Evolutionary conservation across 2,888 invertebrate genomes (phyloP), one percentile per base, ranked within the genome.

Genomic region (Nesidiocoris tenuis): DNA sequence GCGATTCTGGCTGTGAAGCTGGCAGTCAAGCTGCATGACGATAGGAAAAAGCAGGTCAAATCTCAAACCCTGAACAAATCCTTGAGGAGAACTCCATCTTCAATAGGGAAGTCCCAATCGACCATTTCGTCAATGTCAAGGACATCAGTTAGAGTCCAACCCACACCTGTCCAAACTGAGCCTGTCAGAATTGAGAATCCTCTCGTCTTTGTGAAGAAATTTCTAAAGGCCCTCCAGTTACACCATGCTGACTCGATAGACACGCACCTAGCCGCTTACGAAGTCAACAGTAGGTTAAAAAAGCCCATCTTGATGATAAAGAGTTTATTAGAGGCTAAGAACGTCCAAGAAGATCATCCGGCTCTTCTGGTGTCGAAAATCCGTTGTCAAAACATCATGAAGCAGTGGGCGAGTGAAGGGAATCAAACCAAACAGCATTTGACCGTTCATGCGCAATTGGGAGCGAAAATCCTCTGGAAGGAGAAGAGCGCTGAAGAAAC

Each of bases 1-100:
- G 97, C 98, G 57, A 90, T 89, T 82, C 94, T 91, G 85, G 95
- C 95, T 82, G 92, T 95, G 81, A 89, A 90, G 84, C 96, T 98
- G 79, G 98, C 98, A 85, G 87, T 98, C 81, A 88, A 90, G 79
- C 86, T 96, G 77, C 90, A 94, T 83, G 92, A 95, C 82, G 88
- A 90, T 82, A 95, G 96, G 67, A 86, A 95, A 79, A 90, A 56
- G 22, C 19, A 65, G 22, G 55, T 22, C 61, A 24, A 61, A 19
- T 64, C 71, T 23, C 54, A 71, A 68, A 54, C 24, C 22, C n/a
- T 39, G 21, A 75, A n/a, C n/a, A 72, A 72, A 23, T 24, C 57
- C 5, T n/a, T 23, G 19, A 59, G 39, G 56, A 75, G 19, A 25
- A 57, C 66, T n/a, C 56, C 57, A 23, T 9, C 25, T 16, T 24